Evolutionary conservation across 2,797 vertebrate species (phyloP).

Genomic region (Babyrousa celebensis): DNA sequence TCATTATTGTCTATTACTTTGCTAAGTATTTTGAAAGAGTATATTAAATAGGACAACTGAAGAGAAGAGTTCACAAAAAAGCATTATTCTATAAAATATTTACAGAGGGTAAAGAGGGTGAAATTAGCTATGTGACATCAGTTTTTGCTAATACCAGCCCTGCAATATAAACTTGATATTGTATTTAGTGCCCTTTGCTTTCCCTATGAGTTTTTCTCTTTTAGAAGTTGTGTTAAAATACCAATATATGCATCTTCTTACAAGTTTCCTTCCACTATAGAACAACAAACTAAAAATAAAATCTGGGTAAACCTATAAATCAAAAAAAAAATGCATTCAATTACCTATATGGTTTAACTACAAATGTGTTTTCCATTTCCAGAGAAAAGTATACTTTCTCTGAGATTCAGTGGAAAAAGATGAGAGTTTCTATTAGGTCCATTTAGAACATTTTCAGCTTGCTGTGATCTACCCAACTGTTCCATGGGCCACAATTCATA

Average conservation of each 20-base stretch:
- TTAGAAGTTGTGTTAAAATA: not conserved
- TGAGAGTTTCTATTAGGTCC: not conserved
- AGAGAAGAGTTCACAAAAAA: not conserved
- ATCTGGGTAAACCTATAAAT: not conserved
- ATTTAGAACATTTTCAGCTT: not conserved
- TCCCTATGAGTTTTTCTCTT: not conserved
- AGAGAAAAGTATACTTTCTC: too few species aligned
- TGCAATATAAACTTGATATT: not conserved
- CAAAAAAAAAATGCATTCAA: not conserved
- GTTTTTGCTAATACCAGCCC: not conserved
- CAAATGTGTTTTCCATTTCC: not conserved
- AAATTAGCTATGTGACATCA: not conserved
- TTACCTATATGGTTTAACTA: not conserved
- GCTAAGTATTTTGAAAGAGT: not conserved
- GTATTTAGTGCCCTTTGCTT: not conserved
- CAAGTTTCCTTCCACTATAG: not conserved
- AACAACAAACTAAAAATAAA: not conserved
- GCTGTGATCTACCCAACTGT: rapidly evolving
- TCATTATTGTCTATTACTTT: not conserved
- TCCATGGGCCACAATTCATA: not conserved
- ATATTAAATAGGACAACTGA: not conserved
- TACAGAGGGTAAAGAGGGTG: not conserved
- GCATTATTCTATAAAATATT: not conserved
- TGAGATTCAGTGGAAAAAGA: not conserved
- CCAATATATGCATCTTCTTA: too few species aligned